Percentiles rank a stretch among this genome's conserved stretches.
Conservation (phyloP, 2,888 invertebrate species). For the Nasonia oneida region DNA sequence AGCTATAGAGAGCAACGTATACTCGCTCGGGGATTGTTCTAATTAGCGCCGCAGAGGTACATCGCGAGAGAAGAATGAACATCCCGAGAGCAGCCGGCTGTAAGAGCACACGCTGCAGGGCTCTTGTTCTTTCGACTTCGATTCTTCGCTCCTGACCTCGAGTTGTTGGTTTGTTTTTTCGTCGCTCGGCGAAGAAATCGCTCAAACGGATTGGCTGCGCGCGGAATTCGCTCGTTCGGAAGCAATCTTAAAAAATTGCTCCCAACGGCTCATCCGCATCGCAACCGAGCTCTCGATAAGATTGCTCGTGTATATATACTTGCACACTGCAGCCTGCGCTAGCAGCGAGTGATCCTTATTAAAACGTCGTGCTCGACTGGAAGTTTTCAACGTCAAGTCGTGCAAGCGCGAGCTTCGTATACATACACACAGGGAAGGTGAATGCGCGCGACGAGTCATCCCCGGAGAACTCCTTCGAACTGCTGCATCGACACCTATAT, state of each 20-base stretch:
- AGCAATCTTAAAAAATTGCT: slow-evolving; percentile 75
- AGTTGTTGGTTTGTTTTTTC: not conserved
- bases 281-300: slow-evolving; percentile 3
- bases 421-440: not conserved
- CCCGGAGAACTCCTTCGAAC: slow-evolving; percentile 7
- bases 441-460: slow-evolving; percentile 1
- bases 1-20: slow-evolving; percentile 18
- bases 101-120: not conserved
- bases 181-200: slow-evolving; percentile 42
- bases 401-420: not conserved
- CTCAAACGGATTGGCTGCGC: not conserved
- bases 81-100: slow-evolving; percentile 32
- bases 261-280: slow-evolving; percentile 35
- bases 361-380: slow-evolving; percentile 1
- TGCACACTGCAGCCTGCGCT: not conserved
- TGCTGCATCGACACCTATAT: not conserved
- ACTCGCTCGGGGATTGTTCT: slow-evolving; percentile 52
- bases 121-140: slow-evolving; percentile 32
- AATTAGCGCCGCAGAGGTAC: slow-evolving; percentile 39
- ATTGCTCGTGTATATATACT: slow-evolving; percentile 41
- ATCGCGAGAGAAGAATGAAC: slow-evolving; percentile 39
- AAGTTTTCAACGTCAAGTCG: slow-evolving; percentile 5
- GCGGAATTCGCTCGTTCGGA: slow-evolving; percentile 61
- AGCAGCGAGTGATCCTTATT: not conserved
- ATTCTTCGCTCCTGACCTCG: slow-evolving; percentile 41